A percentile compares a stretch with the other conserved stretches of the same genome.
Conservation (phyloP, 2,888 invertebrate genomes). For the Drosophila maculinotata region DNA sequence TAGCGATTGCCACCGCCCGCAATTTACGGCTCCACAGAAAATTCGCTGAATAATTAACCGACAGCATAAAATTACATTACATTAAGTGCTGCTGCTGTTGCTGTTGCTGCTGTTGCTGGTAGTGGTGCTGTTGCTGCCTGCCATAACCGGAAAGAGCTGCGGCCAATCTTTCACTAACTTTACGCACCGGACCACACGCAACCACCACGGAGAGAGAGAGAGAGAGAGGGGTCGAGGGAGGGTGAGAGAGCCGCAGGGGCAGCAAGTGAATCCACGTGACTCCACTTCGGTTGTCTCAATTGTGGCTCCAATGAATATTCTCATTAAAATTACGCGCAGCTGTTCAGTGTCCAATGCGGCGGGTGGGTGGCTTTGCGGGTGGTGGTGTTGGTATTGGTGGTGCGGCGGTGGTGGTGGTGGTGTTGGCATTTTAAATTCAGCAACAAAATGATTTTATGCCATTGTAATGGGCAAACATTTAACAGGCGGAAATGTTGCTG, state of each 20-base stretch:
- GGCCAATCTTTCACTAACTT: slow-evolving; percentile 68
- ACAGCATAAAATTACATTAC: slow-evolving; percentile 73
- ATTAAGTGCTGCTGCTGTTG: slow-evolving; percentile 64
- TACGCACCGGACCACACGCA: slow-evolving; percentile 28
- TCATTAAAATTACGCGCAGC: slow-evolving; percentile 73
- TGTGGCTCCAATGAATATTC: slow-evolving; percentile 73
- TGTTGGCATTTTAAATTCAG: slow-evolving; percentile 56
- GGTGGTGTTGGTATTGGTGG: not conserved
- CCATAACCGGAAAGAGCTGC: slow-evolving; percentile 53
- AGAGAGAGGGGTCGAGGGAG: not conserved
- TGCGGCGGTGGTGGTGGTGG: not conserved
- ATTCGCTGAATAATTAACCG: slow-evolving; percentile 70
- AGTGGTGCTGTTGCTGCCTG: slow-evolving; percentile 27
- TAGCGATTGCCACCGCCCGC: slow-evolving; percentile 11
- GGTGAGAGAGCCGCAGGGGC: not conserved
- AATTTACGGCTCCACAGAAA: slow-evolving; percentile 21
- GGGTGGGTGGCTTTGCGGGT: not conserved
- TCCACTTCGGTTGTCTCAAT: slow-evolving; percentile 59
- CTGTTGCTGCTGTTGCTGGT: slow-evolving; percentile 29
- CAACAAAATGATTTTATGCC: slow-evolving; percentile 70
- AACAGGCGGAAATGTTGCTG: slow-evolving; percentile 69
- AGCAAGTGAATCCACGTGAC: slow-evolving; percentile 41
- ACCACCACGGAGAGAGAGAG: slow-evolving; percentile 4
- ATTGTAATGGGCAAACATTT: slow-evolving; percentile 69
- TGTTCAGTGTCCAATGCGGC: slow-evolving; percentile 47